phyloP scores from a whole-genome alignment of 2,888 invertebrate genomes.

The Omphaloscelis lunosa region DNA sequence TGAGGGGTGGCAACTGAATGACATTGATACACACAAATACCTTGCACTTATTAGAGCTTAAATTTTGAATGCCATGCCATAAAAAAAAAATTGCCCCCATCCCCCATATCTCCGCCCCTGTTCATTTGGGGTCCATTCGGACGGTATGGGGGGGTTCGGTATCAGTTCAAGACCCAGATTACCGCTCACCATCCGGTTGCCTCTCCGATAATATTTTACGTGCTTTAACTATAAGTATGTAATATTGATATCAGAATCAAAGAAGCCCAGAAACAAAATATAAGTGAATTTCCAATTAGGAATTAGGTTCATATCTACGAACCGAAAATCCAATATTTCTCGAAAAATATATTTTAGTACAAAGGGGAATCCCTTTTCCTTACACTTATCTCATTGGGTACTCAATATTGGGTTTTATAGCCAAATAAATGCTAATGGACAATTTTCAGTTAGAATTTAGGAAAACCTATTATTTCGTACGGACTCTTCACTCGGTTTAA shows the following conservation, averaged over 20 bases:
- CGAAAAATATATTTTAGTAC: not conserved
- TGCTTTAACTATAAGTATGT: no score
- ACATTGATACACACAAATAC: no score
- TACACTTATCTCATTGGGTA: conserved; percentile 33
- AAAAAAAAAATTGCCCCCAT: no score
- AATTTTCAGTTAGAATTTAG: conserved; percentile 64
- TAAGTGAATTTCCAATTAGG: not conserved
- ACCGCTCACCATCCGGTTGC: no score
- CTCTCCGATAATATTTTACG: no score
- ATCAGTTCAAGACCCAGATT: no score
- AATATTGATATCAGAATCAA: conserved; percentile 3
- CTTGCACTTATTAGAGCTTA: no score
- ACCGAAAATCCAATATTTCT: not conserved
- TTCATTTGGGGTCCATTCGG: no score
- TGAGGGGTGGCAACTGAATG: no score
- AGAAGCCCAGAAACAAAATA: conserved; percentile 1
- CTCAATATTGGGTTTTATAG: conserved; percentile 39
- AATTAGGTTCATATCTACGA: not conserved
- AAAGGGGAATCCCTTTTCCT: conserved; percentile 8
- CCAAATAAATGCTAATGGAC: conserved; percentile 56
- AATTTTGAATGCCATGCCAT: no score
- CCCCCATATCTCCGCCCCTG: no score
- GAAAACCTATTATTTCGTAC: conserved; percentile 64
- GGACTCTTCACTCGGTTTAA: conserved; percentile 54
- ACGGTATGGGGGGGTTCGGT: no score